Evolutionary conservation across 1,140 invertebrate species (phyloP), one percentile per base, ranked within the genome.

Genomic region (Pollicipes pollicipes): DNA sequence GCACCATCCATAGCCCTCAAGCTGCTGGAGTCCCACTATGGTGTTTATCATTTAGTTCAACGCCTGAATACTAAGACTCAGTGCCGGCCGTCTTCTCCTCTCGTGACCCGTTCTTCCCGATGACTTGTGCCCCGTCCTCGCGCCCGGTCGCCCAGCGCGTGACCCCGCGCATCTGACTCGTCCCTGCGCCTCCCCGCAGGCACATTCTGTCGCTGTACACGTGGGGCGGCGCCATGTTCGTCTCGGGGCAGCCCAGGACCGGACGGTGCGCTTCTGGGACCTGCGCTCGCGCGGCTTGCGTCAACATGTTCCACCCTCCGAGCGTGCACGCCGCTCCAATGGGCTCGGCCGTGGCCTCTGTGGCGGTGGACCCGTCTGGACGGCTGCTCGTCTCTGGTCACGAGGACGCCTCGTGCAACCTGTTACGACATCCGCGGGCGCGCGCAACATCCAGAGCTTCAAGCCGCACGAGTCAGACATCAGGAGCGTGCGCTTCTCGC

Each of bases 201-300:
- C n/a, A 94, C 95, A 77, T 99, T 68, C 83, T 98, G 58, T 90
- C 94, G 0, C 82, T 99, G 13, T 96, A 96, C 81, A 97, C 94
- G 69, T 98, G 95, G 95, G 94, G 94, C 30, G 93, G 93, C 68
- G 92, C 92, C 27, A 94, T 96, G 89, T 97, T 99, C 82, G 94
- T 95, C 1, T 96, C 92, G n/a, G 75, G 96, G 96, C 68, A 95
- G 93, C n/a, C 1, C 93, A 97, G 78, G 95, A 95, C 78, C 90
- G 92, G 81, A 92, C 91, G 0, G 90, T 96, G n/a, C 85, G 96
- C 58, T 95, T 99, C 79, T 99, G 96, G 97, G 97, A 99, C 79
- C 82, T 99, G 35, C 83, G 97, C 74, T 91, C 91, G 0, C 83
- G 90, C 71, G 90, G 90, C 29, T n/a, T 94, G 92, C 77, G 92